phyloP scores from a whole-genome alignment of 2,888 invertebrate species.

The Matsumyia berberina region DNA sequence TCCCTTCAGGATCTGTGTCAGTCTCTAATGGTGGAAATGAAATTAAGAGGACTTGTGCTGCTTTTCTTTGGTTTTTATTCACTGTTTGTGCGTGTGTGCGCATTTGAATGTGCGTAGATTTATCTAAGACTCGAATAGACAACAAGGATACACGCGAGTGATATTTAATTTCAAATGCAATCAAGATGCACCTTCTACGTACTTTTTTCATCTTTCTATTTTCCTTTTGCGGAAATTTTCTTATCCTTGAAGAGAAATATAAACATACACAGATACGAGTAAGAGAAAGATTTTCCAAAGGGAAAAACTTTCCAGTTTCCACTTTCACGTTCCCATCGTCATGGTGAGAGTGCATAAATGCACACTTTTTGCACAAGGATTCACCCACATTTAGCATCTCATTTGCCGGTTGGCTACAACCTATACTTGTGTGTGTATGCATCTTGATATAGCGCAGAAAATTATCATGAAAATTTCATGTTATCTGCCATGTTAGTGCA shows the following conservation, averaged over 20 bases:
- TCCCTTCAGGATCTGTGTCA: conserved; percentile 63
- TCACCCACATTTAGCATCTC: conserved; percentile 62
- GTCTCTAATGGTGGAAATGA: conserved; percentile 50
- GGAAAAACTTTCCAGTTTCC: conserved; percentile 38
- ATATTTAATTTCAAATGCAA: conserved; percentile 70
- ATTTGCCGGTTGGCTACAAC: conserved; percentile 17
- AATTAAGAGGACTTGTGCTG: conserved; percentile 35
- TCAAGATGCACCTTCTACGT: conserved; percentile 34
- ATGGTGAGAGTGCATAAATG: conserved; percentile 50
- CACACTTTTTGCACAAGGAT: conserved; percentile 55
- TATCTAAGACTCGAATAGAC: conserved; percentile 34
- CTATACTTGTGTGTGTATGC: conserved; percentile 1
- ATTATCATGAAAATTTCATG: conserved; percentile 64
- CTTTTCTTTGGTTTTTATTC: conserved; percentile 1
- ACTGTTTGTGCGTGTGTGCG: too few relatives aligned
- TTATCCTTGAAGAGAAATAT: conserved; percentile 39
- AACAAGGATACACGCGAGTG: conserved; percentile 22
- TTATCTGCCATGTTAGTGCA: conserved; percentile 52
- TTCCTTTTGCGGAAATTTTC: conserved; percentile 2
- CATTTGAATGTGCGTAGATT: background rate
- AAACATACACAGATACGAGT: too few relatives aligned
- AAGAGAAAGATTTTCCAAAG: conserved; percentile 14
- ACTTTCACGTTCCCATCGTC: conserved; percentile 28
- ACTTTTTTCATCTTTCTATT: background rate
- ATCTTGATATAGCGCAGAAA: background rate